Base-by-base conservation (phyloP, 2,888 invertebrate species). In the Perizoma affinitatum region DNA sequence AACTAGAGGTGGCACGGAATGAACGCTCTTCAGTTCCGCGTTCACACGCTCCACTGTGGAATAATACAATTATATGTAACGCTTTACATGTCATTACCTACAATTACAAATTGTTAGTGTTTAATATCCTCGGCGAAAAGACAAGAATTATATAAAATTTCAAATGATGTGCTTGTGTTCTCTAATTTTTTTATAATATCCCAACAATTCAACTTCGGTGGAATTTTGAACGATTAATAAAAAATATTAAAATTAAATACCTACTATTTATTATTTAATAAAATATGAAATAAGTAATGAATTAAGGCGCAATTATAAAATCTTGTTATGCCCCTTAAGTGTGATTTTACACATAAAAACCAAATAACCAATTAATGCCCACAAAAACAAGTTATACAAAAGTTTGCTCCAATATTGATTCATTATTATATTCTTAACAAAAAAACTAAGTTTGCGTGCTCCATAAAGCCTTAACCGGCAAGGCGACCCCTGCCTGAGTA, bases 1-100 rank as follows among this genome's bases (percentile, higher is more conserved):
- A 82, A 86, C 86, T 86, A 87, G 88, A 89, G 88, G 88, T 87
- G 79, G 78, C 78, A 66, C 55, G 76, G 74, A 59, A 65, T 63
- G 42, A 59, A 53, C 22, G 56, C 38, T 72, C 66, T 71, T 75
- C 76, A 81, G 83, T 90, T 90, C 90, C 88, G 88, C 81, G 79
- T 88, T 79, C 74, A 70, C 72, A 61, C 70, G 73, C 73, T 55
- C 44, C 41, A 40, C 54, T 53, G 51, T 58, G 46, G 44, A 47
- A 58, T 58, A 55, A 55, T 58, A 58, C 49, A 62, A 57, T 47
- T 48, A 62, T 55, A 50, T 54, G 43, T 41, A 52, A 52, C 44
- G 43, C 33, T 58, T 49, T 49, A 55, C 55, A 44, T 55, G 34
- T 57, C 34, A 53, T 61, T 36, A 44, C 10, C 33, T 22, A 51